Evolutionary conservation across 1,140 invertebrate species (phyloP).

Genomic region (Oppia nitens): DNA sequence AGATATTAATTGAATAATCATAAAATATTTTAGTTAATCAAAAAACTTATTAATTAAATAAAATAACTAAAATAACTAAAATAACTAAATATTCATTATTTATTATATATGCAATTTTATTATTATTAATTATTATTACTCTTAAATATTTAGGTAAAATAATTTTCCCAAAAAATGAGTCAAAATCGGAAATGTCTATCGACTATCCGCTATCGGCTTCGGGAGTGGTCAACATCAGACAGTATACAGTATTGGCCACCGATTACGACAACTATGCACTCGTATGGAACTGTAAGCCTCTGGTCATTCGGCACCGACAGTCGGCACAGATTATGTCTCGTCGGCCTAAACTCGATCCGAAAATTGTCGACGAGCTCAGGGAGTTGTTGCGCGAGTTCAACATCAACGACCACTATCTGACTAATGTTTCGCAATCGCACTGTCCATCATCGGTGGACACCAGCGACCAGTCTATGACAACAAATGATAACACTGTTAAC

Average conservation of each 20-base stretch:
- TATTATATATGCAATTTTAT: too few relatives aligned
- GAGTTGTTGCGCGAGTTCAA: neutral
- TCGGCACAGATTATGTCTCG: constrained; percentile 60
- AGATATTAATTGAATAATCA: too few relatives aligned
- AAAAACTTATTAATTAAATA: too few relatives aligned
- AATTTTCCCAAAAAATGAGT: neutral
- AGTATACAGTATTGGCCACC: constrained; percentile 51
- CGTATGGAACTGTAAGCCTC: constrained; percentile 58
- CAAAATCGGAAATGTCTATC: constrained; percentile 8
- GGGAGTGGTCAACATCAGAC: constrained; percentile 54
- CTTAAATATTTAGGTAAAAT: constrained; percentile 11
- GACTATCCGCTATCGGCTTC: constrained; percentile 4
- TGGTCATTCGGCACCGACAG: constrained; percentile 49
- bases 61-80: neutral
- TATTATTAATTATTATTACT: too few relatives aligned
- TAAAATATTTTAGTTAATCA: too few relatives aligned
- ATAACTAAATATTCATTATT: neutral
- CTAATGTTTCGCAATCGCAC: neutral
- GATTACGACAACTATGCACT: constrained; percentile 56
- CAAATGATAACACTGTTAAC: neutral
- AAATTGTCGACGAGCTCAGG: neutral
- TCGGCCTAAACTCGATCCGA: neutral
- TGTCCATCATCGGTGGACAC: neutral
- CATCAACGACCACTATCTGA: neutral
- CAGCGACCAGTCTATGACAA: neutral